Conservation (phyloP, 2,113 vertebrate genomes). For the Chunga burmeisteri region DNA sequence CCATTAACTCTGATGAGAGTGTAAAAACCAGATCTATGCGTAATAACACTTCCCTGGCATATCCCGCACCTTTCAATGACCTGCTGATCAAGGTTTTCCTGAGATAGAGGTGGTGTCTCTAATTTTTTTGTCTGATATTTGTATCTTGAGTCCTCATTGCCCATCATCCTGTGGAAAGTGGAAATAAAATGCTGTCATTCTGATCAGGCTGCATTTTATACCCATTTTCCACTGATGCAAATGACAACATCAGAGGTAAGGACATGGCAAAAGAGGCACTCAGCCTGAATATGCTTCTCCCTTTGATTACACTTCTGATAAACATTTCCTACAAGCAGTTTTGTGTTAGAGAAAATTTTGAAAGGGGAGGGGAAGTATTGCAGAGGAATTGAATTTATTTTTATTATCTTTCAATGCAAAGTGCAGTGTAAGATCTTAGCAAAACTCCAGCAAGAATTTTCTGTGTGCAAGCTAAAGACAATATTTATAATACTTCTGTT, state of each 20-base stretch:
- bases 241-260: background rate
- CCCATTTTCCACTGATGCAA: background rate
- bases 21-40: background rate
- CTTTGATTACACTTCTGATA: background rate
- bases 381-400: background rate
- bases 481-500: constrained; percentile 46
- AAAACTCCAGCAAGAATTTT: constrained; percentile 8
- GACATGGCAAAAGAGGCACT: background rate
- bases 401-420: background rate
- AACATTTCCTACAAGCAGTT: background rate
- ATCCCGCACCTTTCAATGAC: background rate
- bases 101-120: background rate
- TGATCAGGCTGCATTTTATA: background rate
- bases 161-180: background rate
- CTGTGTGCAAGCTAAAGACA: background rate
- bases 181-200: background rate
- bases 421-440: background rate
- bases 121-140: background rate
- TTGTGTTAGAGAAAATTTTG: background rate
- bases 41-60: background rate
- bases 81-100: background rate
- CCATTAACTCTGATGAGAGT: background rate
- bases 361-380: background rate
- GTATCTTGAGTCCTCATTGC: background rate
- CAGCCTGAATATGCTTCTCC: background rate